Conservation (phyloP, 2,888 invertebrate genomes). For the Hypomecis punctinalis region DNA sequence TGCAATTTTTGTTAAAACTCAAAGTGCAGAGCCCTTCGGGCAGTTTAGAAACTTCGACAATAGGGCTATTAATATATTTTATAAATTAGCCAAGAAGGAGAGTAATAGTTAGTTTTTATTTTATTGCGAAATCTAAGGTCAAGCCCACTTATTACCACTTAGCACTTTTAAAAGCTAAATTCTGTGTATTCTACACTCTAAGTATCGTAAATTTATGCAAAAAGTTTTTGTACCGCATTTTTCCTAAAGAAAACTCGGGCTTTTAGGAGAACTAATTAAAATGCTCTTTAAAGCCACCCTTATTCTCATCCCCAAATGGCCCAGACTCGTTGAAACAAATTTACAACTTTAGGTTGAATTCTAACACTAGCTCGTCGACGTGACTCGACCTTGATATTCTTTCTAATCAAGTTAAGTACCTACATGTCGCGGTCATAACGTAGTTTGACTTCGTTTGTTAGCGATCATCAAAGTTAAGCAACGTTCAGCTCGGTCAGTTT, state of each 20-base stretch:
- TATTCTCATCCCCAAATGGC: conserved; percentile 30
- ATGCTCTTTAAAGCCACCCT: conserved; percentile 27
- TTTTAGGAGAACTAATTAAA: conserved; percentile 44
- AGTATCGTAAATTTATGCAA: conserved; percentile 19
- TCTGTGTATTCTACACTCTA: neutral
- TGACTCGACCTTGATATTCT: neutral
- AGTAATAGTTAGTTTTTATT: too few species aligned
- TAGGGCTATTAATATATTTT: too few species aligned
- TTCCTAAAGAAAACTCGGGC: conserved; percentile 31
- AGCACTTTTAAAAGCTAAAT: neutral
- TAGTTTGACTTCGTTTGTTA: too few species aligned
- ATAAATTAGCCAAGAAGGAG: too few species aligned
- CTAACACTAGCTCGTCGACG: neutral
- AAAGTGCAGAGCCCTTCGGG: too few species aligned
- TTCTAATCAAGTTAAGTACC: neutral
- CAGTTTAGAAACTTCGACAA: too few species aligned
- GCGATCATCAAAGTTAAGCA: too few species aligned
- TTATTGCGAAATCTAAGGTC: too few species aligned
- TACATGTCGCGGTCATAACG: too few species aligned
- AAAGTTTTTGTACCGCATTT: conserved; percentile 37
- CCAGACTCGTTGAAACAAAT: conserved; percentile 22
- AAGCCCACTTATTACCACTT: too few species aligned
- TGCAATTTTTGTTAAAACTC: too few species aligned
- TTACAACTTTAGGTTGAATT: conserved; percentile 27
- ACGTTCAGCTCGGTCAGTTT: too few species aligned